Base-by-base conservation (phyloP, 2,888 invertebrate species). In the Halictus quadricinctus region DNA sequence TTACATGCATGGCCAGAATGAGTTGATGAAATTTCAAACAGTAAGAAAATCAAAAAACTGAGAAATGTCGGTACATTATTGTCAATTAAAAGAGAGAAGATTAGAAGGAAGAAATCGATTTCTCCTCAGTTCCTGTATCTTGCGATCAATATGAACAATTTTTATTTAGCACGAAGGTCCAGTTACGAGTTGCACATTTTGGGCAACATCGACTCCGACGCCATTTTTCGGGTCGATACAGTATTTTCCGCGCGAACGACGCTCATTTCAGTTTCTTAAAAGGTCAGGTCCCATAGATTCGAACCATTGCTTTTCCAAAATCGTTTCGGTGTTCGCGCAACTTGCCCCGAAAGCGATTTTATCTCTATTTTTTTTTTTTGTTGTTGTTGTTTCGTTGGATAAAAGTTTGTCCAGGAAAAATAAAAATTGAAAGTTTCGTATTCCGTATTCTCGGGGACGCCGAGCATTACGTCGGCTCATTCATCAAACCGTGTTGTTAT, bases 401-500 rank as follows among this genome's bases (percentile, higher is more conserved):
- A 18, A n/a, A 43, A 21, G 43, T n/a, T n/a, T 13, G 48, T 18
- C 15, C n/a, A 21, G 70, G 36, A 29, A 18, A 43, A 54, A 69
- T 36, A 54, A 73, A 72, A 79, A 70, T 50, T 15, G 29, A 25
- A 18, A 36, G 73, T 74, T n/a, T 48, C 70, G 75, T 69, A n/a
- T 73, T 75, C 12, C 25, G 70, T 76, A 79, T 83, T 76, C 64
- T 80, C 80, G 64, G 73, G 54, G 54, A 72, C 36, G 83, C 76
- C 78, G 48, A 72, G 76, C 46, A 50, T 87, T 84, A 85, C 36
- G 60, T 41, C 15, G 66, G 80, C 75, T 18, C 84, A 89, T 92
- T 89, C 88, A 83, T 93, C 92, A 92, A 88, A 90, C 84, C 86
- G 85, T 89, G 92, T 90, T 93, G 93, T 93, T 94, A 94, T 94